Conservation (phyloP, 37 sponge, comb jelly and placozoan species). For the Spongilla lacustris region DNA sequence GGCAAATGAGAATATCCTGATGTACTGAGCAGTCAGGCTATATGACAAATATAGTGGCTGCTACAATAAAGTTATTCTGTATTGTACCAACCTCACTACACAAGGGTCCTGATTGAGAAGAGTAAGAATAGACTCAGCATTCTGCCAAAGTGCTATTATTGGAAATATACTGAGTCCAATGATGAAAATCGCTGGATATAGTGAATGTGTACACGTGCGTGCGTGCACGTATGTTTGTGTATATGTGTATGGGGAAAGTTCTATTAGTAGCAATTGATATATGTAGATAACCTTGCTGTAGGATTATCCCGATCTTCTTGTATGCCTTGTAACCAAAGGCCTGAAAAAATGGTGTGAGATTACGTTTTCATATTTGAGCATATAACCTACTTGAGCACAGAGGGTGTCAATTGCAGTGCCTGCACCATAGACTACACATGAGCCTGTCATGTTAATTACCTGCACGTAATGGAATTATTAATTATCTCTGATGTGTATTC, state of each 20-base stretch:
- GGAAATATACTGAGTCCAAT: background rate
- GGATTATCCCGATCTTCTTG: slow-evolving; percentile 58
- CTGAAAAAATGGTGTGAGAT: background rate
- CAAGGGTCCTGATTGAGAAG: slow-evolving; percentile 59
- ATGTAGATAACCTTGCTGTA: slow-evolving; percentile 46
- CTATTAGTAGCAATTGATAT: no score
- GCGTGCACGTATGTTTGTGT: background rate
- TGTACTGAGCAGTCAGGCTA: background rate
- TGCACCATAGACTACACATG: background rate
- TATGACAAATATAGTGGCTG: background rate
- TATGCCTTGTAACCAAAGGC: slow-evolving; percentile 65
- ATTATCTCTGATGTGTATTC: no score
- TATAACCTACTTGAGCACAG: background rate
- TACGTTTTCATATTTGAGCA: background rate
- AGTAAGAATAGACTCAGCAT: slow-evolving; percentile 54
- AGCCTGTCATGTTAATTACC: background rate
- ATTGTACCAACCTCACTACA: slow-evolving; percentile 11
- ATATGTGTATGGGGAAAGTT: background rate
- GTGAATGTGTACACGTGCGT: background rate
- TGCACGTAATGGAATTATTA: background rate
- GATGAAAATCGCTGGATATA: background rate
- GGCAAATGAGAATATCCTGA: background rate
- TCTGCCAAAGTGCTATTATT: slow-evolving; percentile 47
- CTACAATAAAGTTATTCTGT: background rate
- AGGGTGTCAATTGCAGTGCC: background rate